Evolutionary conservation across 2,113 vertebrate genomes (phyloP), one percentile per base, ranked within the genome.

Genomic region (Hystrix brachyura): DNA sequence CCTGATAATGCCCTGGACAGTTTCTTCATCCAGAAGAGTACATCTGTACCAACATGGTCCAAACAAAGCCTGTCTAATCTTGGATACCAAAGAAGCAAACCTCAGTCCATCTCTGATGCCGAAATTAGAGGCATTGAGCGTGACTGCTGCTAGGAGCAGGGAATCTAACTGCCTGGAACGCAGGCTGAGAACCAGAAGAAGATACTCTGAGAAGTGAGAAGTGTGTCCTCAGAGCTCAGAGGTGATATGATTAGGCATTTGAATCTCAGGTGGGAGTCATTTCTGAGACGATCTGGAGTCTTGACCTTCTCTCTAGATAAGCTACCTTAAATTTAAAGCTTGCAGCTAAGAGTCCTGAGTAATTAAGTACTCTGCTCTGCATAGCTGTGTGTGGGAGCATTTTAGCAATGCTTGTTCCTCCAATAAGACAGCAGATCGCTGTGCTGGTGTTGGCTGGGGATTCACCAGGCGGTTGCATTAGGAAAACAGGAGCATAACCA

Each of bases 401-500:
- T 96, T 97, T 71, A 96, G 87, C 90, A 87, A 78, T 51, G 92
- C n/a, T 95, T 74, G 62, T 64, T 86, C 82, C 95, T 89, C 91
- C 88, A 94, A 65, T 91, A 57, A 91, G 80, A 76, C 5, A 78
- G 80, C 87, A 94, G 80, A 94, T 46, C 90, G 87, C 90, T 81
- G 46, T 67, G 64, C 57, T 69, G 80, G 51, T 90, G 43, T 53
- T 62, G 92, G n/a, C 60, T 85, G 9, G 81, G 76, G 71, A 92
- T 85, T 95, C 93, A 67, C 29, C 13, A 92, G 53, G 19, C 64
- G 34, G 55, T 46, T 95, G 48, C 85, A 48, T 57, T 29, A 67
- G 76, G 78, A 90, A 85, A 19, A 59, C 11, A 11, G 53, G 19
- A 48, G 76, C 15, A 14, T 53, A 92, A 43, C 21, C 46, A 80